Evolutionary conservation across 1,140 invertebrate species (phyloP).

Genomic region (Pissodes strobi): DNA sequence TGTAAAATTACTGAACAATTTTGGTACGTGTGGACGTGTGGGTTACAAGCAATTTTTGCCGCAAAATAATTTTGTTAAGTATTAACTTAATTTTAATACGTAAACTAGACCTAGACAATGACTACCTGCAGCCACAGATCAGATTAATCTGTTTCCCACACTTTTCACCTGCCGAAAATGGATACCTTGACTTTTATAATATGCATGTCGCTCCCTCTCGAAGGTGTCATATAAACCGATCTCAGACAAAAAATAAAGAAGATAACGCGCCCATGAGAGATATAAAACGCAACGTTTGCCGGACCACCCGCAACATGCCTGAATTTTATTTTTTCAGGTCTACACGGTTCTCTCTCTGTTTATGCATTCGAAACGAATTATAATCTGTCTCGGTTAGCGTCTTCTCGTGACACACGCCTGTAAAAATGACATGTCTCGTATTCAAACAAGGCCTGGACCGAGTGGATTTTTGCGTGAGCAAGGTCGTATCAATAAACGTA

Average conservation of each 20-base stretch:
- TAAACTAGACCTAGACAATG: no score
- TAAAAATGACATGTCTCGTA: conserved; percentile 21
- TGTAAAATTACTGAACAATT: no score
- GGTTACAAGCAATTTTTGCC: no score
- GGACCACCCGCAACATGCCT: conserved; percentile 7
- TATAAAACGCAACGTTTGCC: not conserved
- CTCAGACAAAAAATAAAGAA: conserved; percentile 16
- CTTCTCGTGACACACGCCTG: conserved; percentile 24
- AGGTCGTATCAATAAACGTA: not conserved
- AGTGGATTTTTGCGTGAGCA: conserved; percentile 15
- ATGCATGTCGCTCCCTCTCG: not conserved
- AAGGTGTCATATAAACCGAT: conserved; percentile 26
- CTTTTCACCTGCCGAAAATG: no score
- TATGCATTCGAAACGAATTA: conserved; percentile 31
- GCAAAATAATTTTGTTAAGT: no score
- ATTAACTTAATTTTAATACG: no score
- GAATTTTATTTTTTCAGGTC: conserved; percentile 20
- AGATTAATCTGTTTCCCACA: no score
- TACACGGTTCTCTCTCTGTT: conserved; percentile 9
- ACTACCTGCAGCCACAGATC: no score
- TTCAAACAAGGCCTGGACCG: conserved; percentile 4
- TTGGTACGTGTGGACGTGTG: no score
- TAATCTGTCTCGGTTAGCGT: conserved; percentile 27
- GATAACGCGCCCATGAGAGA: conserved; percentile 16
- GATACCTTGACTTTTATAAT: no score